Evolutionary conservation across 2,888 invertebrate species (phyloP), one percentile per base, ranked within the genome.

Genomic region (Adela reaumurella): DNA sequence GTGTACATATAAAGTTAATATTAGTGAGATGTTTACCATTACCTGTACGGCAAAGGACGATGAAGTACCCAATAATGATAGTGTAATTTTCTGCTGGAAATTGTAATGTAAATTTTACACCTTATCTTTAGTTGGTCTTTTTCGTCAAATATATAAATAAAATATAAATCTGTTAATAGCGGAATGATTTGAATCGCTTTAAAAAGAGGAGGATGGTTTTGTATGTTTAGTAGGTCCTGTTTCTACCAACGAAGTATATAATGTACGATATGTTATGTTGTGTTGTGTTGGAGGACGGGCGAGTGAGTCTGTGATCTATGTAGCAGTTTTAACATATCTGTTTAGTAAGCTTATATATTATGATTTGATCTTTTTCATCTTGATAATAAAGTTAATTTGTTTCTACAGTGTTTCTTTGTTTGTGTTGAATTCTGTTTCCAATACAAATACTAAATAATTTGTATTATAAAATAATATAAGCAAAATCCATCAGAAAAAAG

Each of bases 371-470:
- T 76, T 77, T 77, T 77, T 73, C 76, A 78, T 77, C 77, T 76
- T 73, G 70, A 76, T 77, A 77, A 78, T 78, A 78, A 78, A 78
- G 73, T 76, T 77, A 72, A 77, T 77, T 78, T 78, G 76, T 78
- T 78, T 77, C 74, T 74, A 76, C n/a, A 77, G 73, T 77, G 49
- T 52, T 53, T 48, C 47, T 29, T 50, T 49, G 45, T 46, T 19
- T 41, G 8, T 11, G 29, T 11, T 16, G 41, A 18, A 47, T n/a
- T n/a, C n/a, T n/a, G n/a, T n/a, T n/a, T n/a, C n/a, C n/a, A n/a
- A n/a, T n/a, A n/a, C n/a, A n/a, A n/a, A n/a, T n/a, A n/a, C n/a
- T n/a, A n/a, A n/a, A n/a, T n/a, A n/a, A n/a, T n/a, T n/a, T n/a
- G n/a, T n/a, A n/a, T n/a, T n/a, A n/a, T n/a, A n/a, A n/a, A n/a